A percentile compares a stretch with the other conserved stretches of the same genome.
Conservation (phyloP, 2,888 invertebrate genomes). For the Onchidella celtica region DNA sequence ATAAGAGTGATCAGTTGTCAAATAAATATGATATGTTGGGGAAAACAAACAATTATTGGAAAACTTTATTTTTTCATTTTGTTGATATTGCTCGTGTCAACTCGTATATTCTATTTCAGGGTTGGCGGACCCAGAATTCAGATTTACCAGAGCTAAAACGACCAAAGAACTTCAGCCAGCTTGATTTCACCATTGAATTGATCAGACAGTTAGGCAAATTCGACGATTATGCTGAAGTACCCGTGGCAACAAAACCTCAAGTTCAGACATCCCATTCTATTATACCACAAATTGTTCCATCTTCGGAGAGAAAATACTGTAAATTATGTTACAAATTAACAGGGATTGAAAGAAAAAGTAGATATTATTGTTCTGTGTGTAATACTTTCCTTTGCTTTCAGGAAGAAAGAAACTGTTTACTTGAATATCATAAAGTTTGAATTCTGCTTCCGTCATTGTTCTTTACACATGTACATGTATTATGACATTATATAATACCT, state of each 20-base stretch:
- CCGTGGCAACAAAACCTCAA: background rate
- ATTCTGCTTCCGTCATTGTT: no score
- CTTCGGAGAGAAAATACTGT: no score
- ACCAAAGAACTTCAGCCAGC: slow-evolving; percentile 10
- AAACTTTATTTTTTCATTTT: slow-evolving; percentile 37
- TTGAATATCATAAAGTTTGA: no score
- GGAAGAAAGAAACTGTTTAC: no score
- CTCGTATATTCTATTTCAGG: slow-evolving; percentile 30
- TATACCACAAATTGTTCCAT: no score
- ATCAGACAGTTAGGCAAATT: slow-evolving; percentile 13
- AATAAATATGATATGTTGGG: slow-evolving; percentile 16
- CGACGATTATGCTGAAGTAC: background rate
- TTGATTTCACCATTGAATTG: slow-evolving; percentile 23
- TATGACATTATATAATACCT: no score
- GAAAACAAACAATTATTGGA: slow-evolving; percentile 36
- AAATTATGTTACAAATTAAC: no score
- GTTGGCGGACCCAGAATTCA: background rate
- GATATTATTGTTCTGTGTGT: no score
- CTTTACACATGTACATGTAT: no score
- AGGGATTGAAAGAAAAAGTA: no score
- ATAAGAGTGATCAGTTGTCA: slow-evolving; percentile 33
- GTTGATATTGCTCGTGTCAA: slow-evolving; percentile 27
- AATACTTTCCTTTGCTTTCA: no score
- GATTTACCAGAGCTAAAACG: slow-evolving; percentile 2
- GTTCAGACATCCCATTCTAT: background rate